Evolutionary conservation across 2,113 vertebrate species (phyloP), one percentile per base, ranked within the genome.

Genomic region (Acrocephalus kingi): DNA sequence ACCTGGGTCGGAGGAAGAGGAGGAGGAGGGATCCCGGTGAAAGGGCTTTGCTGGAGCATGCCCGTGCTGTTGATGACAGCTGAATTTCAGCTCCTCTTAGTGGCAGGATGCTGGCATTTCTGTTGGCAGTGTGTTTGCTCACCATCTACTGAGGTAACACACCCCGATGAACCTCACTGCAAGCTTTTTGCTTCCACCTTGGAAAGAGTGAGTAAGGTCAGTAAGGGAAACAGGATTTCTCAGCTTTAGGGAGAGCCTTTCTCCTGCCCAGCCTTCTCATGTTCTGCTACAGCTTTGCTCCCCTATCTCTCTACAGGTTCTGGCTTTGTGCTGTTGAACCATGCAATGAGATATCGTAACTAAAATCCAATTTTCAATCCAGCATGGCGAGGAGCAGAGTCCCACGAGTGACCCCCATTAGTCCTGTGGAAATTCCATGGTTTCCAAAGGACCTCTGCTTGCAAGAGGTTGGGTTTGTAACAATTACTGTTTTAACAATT

Each of bases 21-120:
- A 54, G 51, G 63, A 58, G 51, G 52, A 75, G 35, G 27, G 45
- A 74, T 89, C 14, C 27, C 2, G 0, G 17, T 30, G 62, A 21
- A 20, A 4, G 10, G 25, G 3, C 11, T 14, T 33, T 55, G 51
- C 45, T 15, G 69, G 41, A 89, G 63, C 67, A 43, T 55, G 54
- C 39, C 48, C 9, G 1, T 28, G 56, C 56, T 69, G 5, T 54
- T 3, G 2, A 33, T 23, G 69, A 84, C 28, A 61, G 35, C 62
- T 87, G 91, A 86, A 54, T 78, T 87, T 95, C 66, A 87, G 89
- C 95, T 94, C 93, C 94, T 89, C 93, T 84, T 87, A 89, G 94
- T 11, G 86, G 91, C 64, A 49, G 77, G 55, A 81, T 55, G 35
- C 5, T 15, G 45, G 55, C 67, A 85, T 58, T 76, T 72, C 90